Evolutionary conservation across 1,140 invertebrate species (phyloP).

Genomic region (Hycleus phaleratus): DNA sequence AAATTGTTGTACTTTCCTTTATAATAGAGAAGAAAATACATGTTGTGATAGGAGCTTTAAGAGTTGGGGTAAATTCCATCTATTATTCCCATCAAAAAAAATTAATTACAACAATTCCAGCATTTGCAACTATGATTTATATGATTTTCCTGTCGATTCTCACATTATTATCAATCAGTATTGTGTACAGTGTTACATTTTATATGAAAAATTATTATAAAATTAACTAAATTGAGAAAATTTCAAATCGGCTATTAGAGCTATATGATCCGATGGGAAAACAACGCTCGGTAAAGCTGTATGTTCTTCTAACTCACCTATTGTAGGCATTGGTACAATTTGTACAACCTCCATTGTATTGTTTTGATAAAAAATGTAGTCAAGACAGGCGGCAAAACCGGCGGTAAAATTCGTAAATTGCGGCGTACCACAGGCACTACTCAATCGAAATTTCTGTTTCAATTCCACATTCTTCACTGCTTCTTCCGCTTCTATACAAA

Average conservation of each 20-base stretch:
- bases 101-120: too few relatives aligned
- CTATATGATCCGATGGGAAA: constrained; percentile 90
- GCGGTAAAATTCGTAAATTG: constrained; percentile 81
- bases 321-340: constrained; percentile 70
- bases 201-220: too few relatives aligned
- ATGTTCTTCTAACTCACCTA: constrained; percentile 66
- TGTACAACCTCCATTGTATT: constrained; percentile 56
- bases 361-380: constrained; percentile 85
- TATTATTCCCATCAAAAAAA: too few relatives aligned
- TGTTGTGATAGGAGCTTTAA: too few relatives aligned
- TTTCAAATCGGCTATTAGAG: constrained; percentile 74
- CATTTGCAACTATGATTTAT: too few relatives aligned
- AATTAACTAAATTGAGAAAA: constrained; percentile 37
- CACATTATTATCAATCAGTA: too few relatives aligned
- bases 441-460: constrained; percentile 53
- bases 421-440: constrained; percentile 69
- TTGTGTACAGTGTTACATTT: too few relatives aligned
- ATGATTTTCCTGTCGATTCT: too few relatives aligned
- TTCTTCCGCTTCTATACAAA: constrained; percentile 54
- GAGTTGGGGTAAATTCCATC: too few relatives aligned
- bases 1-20: too few relatives aligned
- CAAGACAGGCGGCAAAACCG: constrained; percentile 78
- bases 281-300: constrained; percentile 76
- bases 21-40: too few relatives aligned
- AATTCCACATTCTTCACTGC: constrained; percentile 52